Evolutionary conservation across 2,797 vertebrate species (phyloP).

Genomic region (Eptatretus atami): DNA sequence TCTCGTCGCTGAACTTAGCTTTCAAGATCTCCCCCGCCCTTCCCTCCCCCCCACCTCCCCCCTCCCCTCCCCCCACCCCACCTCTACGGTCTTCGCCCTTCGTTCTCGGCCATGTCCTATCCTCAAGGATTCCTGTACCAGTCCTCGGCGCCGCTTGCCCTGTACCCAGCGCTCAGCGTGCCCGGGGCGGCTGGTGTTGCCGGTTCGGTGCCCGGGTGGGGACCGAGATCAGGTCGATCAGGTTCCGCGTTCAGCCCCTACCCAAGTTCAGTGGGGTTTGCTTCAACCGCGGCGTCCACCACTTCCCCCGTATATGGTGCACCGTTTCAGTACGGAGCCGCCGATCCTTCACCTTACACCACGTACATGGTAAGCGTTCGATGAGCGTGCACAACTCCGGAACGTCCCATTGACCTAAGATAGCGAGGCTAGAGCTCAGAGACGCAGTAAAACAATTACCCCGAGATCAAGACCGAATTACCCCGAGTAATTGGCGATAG

Average conservation of each 20-base stretch:
- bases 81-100: too few species aligned
- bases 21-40: too few species aligned
- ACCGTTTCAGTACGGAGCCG: conserved; percentile 1
- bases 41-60: too few species aligned
- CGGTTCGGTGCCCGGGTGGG: background rate
- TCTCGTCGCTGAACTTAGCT: too few species aligned
- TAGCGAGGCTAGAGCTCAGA: too few species aligned
- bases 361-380: background rate
- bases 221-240: background rate
- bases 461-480: too few species aligned
- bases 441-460: too few species aligned
- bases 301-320: background rate
- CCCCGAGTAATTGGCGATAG: too few species aligned
- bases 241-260: conserved; percentile 3
- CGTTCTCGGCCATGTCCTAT: background rate
- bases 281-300: too few species aligned
- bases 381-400: too few species aligned
- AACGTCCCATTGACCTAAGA: too few species aligned
- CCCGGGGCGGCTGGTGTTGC: background rate
- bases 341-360: background rate
- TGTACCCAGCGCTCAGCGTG: background rate
- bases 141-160: background rate
- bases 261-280: background rate
- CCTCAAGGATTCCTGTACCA: conserved; percentile 3
- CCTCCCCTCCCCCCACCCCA: too few species aligned